Conservation (phyloP, 2,888 invertebrate genomes). For the Aelia acuminata region DNA sequence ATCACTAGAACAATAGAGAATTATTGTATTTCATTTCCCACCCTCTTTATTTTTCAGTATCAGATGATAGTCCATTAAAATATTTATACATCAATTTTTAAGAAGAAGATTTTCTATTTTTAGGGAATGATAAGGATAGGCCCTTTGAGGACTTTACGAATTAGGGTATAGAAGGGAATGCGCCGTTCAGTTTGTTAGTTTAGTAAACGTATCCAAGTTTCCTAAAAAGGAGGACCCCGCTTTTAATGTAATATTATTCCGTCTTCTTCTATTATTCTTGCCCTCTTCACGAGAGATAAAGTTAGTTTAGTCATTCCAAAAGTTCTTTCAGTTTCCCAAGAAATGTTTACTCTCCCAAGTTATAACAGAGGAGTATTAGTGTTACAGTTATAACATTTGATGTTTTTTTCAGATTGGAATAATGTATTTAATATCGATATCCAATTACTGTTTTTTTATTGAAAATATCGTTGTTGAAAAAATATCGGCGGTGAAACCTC, state of each 20-base stretch:
- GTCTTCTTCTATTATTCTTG: background rate
- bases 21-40: no score
- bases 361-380: background rate
- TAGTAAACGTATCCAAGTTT: conserved; percentile 7
- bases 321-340: background rate
- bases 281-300: background rate
- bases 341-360: background rate
- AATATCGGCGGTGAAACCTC: no score
- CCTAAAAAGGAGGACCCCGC: background rate
- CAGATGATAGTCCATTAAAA: no score
- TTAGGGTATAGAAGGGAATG: background rate
- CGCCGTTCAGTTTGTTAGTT: background rate
- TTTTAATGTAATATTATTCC: conserved; percentile 23
- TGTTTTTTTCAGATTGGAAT: background rate
- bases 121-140: background rate
- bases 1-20: no score
- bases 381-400: background rate
- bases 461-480: no score
- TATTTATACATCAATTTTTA: no score
- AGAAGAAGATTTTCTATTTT: no score
- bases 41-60: no score
- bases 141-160: background rate
- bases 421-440: background rate
- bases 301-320: conserved; percentile 4
- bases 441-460: no score